A percentile compares a stretch with the other conserved stretches of the same genome.
phyloP scores from a whole-genome alignment of 1,140 invertebrate genomes.

The Pygmarrhopalites habei region DNA sequence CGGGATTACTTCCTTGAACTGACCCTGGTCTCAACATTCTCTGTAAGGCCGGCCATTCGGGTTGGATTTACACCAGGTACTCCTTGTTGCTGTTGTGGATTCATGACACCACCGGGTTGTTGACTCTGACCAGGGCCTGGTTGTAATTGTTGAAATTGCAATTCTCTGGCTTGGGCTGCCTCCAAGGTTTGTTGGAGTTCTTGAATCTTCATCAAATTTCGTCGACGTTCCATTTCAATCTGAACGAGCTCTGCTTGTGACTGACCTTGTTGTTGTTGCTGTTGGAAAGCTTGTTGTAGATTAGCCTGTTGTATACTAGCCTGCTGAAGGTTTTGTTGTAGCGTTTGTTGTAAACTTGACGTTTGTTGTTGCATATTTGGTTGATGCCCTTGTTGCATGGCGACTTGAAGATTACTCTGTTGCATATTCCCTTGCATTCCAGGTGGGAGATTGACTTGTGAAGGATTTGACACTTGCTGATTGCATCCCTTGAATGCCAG shows the following conservation, averaged over 20 bases:
- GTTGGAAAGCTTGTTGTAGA: slow-evolving; percentile 11
- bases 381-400: not conserved
- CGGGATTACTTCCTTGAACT: slow-evolving; percentile 32
- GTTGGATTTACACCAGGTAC: slow-evolving; percentile 1
- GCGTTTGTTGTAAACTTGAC: slow-evolving; percentile 45
- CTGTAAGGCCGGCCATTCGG: slow-evolving; percentile 3
- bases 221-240: slow-evolving; percentile 56
- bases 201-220: slow-evolving; percentile 58
- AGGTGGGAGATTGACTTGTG: not conserved
- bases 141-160: slow-evolving; percentile 34
- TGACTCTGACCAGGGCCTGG: slow-evolving; percentile 23
- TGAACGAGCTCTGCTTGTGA: slow-evolving; percentile 46
- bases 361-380: slow-evolving; percentile 42
- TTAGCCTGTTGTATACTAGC: slow-evolving; percentile 11
- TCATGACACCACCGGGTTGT: slow-evolving; percentile 16
- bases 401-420: not conserved
- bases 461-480: not conserved
- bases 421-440: not conserved
- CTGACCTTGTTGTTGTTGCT: slow-evolving; percentile 31
- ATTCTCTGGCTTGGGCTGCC: slow-evolving; percentile 40
- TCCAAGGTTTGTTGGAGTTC: slow-evolving; percentile 65
- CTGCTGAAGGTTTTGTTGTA: slow-evolving; percentile 40
- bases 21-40: slow-evolving; percentile 16
- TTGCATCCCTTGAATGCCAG: not conserved
- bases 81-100: slow-evolving; percentile 13